A percentile compares a stretch with the other conserved stretches of the same genome.
Conservation (phyloP, 2,888 invertebrate species). For the Eutolmus rufibarbis region DNA sequence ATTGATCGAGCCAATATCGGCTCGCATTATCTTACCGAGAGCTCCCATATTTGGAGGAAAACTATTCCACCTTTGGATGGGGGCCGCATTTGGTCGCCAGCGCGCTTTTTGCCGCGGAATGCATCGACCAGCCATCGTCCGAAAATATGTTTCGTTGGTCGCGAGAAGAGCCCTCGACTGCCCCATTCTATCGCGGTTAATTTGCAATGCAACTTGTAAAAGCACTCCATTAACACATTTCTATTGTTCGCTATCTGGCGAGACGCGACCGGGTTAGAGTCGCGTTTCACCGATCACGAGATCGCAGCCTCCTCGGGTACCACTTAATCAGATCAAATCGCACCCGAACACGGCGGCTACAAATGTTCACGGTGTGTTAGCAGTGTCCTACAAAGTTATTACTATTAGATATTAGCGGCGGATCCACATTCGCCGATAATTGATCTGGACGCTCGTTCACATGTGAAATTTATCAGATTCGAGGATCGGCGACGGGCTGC, state of each 20-base stretch:
- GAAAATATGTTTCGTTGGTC: slow-evolving; percentile 6
- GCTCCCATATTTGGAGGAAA: slow-evolving; percentile 16
- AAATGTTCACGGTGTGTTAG: slow-evolving; percentile 26
- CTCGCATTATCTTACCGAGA: slow-evolving; percentile 7
- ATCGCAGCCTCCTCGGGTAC: neutral
- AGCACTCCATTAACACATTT: slow-evolving; percentile 15
- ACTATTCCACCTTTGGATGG: slow-evolving; percentile 18
- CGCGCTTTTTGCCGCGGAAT: neutral
- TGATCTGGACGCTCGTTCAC: slow-evolving; percentile 31
- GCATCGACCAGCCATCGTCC: neutral
- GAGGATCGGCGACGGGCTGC: slow-evolving; percentile 20
- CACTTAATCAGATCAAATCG: slow-evolving; percentile 34
- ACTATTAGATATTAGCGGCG: slow-evolving; percentile 30
- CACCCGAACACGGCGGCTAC: slow-evolving; percentile 13
- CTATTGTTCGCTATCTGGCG: neutral
- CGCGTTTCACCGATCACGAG: neutral
- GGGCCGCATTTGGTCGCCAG: neutral
- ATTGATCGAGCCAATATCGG: slow-evolving; percentile 18
- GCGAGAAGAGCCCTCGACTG: neutral
- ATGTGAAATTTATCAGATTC: slow-evolving; percentile 37
- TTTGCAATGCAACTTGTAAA: slow-evolving; percentile 2
- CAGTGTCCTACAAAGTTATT: slow-evolving; percentile 33
- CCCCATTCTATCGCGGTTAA: neutral
- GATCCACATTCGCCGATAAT: slow-evolving; percentile 26
- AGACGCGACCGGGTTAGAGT: neutral